Conservation (phyloP, 2,888 invertebrate species). For the Cistogaster globosa region DNA sequence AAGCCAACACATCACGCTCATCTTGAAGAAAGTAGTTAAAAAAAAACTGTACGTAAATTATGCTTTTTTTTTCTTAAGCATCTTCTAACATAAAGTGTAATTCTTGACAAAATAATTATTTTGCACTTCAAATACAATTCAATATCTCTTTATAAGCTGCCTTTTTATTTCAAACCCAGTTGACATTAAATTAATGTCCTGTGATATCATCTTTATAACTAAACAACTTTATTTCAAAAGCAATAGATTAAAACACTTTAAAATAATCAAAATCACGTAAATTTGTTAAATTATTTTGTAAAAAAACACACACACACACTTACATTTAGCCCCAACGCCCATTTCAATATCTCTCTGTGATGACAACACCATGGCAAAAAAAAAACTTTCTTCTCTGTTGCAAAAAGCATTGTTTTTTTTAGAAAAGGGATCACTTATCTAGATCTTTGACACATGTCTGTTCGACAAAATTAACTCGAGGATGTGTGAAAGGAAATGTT, state of each 20-base stretch:
- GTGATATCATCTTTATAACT: conserved; percentile 44
- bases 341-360: conserved; percentile 38
- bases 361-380: conserved; percentile 51
- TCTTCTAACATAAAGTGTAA: too few relatives aligned
- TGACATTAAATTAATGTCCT: conserved; percentile 68
- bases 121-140: neutral
- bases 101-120: neutral
- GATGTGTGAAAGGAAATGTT: conserved; percentile 59
- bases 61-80: too few relatives aligned
- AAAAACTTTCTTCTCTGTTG: conserved; percentile 11
- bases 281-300: conserved; percentile 68
- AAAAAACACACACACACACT: conserved; percentile 1
- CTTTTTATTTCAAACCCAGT: conserved; percentile 1
- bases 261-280: conserved; percentile 67
- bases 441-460: conserved; percentile 73
- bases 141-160: neutral
- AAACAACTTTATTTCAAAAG: conserved; percentile 47
- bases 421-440: conserved; percentile 66
- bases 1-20: too few relatives aligned
- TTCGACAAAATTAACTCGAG: conserved; percentile 57
- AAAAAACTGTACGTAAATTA: too few relatives aligned
- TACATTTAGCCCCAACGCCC: neutral
- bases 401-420: neutral
- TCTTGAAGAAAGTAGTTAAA: too few relatives aligned
- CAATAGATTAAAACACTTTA: conserved; percentile 45